These are phyloP conservation scores for Arbacia lixula DNA, from an alignment of 53 echinoderm and acorn worm species.

Conservation along the genomic window DNA sequence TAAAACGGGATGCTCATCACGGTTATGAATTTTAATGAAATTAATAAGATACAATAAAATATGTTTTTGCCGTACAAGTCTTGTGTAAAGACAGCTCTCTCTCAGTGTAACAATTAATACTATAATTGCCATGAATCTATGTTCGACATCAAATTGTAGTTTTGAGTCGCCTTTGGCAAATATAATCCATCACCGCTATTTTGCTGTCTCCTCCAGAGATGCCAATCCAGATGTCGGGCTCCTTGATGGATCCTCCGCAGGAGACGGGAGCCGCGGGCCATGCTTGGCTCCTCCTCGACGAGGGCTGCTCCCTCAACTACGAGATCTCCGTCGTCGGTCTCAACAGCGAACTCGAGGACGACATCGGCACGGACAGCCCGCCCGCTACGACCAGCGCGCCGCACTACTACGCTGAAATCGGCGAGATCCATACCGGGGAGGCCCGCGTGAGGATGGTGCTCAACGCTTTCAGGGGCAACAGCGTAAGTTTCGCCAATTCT, in stretches of 20 bases:
- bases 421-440: constrained; percentile 66
- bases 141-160: too few relatives aligned
- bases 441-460: constrained; percentile 63
- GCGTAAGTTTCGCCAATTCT: too few relatives aligned
- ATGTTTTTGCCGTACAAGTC: too few relatives aligned
- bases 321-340: constrained; percentile 86
- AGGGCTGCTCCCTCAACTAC: constrained; percentile 83
- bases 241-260: constrained; percentile 70
- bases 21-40: too few relatives aligned
- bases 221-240: constrained; percentile 90
- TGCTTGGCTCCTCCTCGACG: constrained; percentile 89
- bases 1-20: too few relatives aligned
- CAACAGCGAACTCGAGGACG: constrained; percentile 63
- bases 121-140: too few relatives aligned
- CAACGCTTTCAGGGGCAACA: constrained; percentile 77
- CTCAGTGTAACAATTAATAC: too few relatives aligned
- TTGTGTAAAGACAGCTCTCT: too few relatives aligned
- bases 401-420: constrained; percentile 87
- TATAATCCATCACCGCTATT: too few relatives aligned
- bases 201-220: constrained; percentile 56
- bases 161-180: too few relatives aligned
- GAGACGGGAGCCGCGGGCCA: constrained; percentile 92
- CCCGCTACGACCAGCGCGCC: constrained; percentile 31
- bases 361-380: constrained; percentile 43
- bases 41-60: too few relatives aligned